phyloP scores from a whole-genome alignment of 1,140 invertebrate genomes.

The Drosophila pachea region DNA sequence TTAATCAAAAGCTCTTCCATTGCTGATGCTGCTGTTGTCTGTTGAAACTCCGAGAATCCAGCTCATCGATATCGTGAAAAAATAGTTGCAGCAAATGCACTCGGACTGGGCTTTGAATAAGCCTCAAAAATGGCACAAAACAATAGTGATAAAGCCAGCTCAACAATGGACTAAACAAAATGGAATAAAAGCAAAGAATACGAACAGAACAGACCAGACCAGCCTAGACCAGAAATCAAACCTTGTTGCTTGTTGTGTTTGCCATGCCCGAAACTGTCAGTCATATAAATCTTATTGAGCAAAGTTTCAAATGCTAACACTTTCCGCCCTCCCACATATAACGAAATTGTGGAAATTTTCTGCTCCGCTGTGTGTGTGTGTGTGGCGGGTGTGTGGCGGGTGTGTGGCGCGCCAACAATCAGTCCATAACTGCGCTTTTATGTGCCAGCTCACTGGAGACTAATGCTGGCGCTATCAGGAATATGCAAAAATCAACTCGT shows the following conservation, averaged over 20 bases:
- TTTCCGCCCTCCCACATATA: conserved; percentile 24
- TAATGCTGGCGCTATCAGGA: conserved; percentile 66
- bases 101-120: conserved; percentile 1
- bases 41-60: too few relatives aligned
- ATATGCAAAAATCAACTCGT: conserved; percentile 73
- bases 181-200: neutral
- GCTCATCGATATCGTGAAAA: too few relatives aligned
- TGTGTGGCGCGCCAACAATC: conserved; percentile 56
- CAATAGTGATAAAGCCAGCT: neutral
- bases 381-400: conserved; percentile 5
- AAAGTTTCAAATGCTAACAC: conserved; percentile 68
- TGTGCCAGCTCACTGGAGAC: conserved; percentile 73
- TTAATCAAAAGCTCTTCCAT: neutral
- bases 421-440: conserved; percentile 73
- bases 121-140: neutral
- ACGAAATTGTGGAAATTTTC: neutral
- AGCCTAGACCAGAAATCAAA: conserved; percentile 39
- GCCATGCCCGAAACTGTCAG: conserved; percentile 55
- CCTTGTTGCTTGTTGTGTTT: conserved; percentile 33
- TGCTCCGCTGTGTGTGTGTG: neutral
- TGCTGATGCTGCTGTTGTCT: neutral
- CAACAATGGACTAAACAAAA: neutral
- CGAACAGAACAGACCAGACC: neutral
- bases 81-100: neutral
- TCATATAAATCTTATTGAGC: conserved; percentile 68